A percentile compares a stretch with the other conserved stretches of the same genome.
These are phyloP conservation scores for Takifugu rubripes DNA, from an alignment of 2,797 vertebrate species.

Conservation along the genomic window DNA sequence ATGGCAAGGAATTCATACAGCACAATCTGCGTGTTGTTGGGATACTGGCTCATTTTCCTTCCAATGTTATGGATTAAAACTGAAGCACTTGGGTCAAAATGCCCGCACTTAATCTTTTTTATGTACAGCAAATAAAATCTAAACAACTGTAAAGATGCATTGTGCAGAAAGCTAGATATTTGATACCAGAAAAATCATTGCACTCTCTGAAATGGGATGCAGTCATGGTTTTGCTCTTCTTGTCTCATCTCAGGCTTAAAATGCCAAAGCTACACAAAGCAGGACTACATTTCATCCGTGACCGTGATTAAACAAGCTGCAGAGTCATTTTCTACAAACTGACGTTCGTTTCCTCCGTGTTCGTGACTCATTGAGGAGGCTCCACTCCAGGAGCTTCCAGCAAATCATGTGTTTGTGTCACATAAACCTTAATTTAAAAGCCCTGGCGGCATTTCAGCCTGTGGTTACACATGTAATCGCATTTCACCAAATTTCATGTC, in stretches of 20 bases:
- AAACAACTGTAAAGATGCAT: neutral
- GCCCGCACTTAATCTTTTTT: neutral
- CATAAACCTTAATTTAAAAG: neutral
- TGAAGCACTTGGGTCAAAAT: slow-evolving; percentile 4
- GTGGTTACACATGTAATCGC: neutral
- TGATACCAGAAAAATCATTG: no score
- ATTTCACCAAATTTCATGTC: neutral
- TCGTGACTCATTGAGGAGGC: neutral
- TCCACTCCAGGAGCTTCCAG: neutral
- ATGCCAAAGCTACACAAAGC: no score
- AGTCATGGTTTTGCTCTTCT: no score
- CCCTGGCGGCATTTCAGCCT: neutral
- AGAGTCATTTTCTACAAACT: neutral
- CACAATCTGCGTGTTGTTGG: slow-evolving; percentile 5
- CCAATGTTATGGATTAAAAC: slow-evolving; percentile 18
- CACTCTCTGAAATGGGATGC: no score
- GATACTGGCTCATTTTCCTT: slow-evolving; percentile 18
- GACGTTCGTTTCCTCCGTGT: neutral
- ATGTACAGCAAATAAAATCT: neutral
- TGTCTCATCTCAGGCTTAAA: no score
- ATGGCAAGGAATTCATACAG: slow-evolving; percentile 1
- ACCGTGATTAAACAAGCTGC: neutral
- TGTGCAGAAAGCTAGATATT: no score
- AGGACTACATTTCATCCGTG: neutral
- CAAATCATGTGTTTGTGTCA: neutral